Evolutionary conservation across 2,888 invertebrate species (phyloP), one percentile per base, ranked within the genome.

Genomic region (Lycia hirtaria): DNA sequence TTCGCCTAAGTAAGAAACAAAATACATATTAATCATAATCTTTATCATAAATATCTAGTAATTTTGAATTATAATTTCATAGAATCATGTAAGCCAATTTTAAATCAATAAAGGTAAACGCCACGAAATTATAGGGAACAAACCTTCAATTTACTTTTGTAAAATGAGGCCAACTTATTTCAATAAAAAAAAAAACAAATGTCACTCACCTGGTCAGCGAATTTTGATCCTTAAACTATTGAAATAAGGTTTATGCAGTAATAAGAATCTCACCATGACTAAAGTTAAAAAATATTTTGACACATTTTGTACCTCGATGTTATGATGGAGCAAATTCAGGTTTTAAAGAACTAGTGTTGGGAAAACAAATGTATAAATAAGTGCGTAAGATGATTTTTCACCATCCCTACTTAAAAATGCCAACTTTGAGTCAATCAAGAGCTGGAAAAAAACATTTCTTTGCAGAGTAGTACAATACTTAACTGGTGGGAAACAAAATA

Each of bases 131-230:
- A 68, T 60, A 61, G 62, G 41, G 44, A 47, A 32, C 19, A 6
- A 62, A 63, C 66, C 59, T 33, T 41, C 59, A 57, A 67, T 68
- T 68, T 61, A 43, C 56, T 58, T 56, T 59, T 60, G 38, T 38
- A 33, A 56, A 56, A 52, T 35, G 45, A 50, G 40, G 57, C 37
- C 32, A 35, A 15, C 12, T 24, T n/a, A 24, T n/a, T 40, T 32
- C 6, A 32, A 15, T 33, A 7, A 10, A 9, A 0, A 22, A 12
- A 33, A 22, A 14, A 9, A 17, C 5, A 9, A 17, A 15, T 9
- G 22, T 17, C 19, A 4, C 14, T 4, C 24, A 4, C 15, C 12
- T 5, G 9, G 4, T 6, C 35, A 35, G 4, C 4, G 35, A 9
- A 49, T 17, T 56, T 37, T 44, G 6, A 24, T 37, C 37, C 14